These are phyloP conservation scores for Oncorhynchus tshawytscha DNA, from an alignment of 2,113 vertebrate genomes.

Conservation along the genomic window DNA sequence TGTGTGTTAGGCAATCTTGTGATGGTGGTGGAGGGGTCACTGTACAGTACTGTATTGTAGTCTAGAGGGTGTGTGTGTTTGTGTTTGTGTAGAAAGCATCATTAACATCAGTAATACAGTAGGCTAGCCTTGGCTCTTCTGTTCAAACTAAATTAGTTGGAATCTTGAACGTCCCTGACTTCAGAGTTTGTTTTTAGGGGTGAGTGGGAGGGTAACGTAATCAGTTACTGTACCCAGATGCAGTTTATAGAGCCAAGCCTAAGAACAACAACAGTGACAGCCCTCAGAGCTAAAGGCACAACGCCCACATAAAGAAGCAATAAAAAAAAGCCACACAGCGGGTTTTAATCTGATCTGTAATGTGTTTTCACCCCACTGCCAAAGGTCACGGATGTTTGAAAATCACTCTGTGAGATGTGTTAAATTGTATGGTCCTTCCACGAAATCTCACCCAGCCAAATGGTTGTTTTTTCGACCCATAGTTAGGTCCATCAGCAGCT, in stretches of 20 bases:
- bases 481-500: constrained; percentile 4
- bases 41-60: background rate
- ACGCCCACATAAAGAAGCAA: background rate
- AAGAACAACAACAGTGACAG: background rate
- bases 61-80: background rate
- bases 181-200: background rate
- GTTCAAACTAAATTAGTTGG: background rate
- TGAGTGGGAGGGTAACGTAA: background rate
- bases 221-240: background rate
- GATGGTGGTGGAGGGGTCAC: background rate
- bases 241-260: background rate
- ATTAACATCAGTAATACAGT: background rate
- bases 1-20: background rate
- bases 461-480: background rate
- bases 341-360: background rate
- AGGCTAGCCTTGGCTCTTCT: background rate
- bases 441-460: background rate
- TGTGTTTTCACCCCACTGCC: background rate
- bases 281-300: background rate
- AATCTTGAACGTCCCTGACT: background rate
- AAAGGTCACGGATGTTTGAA: background rate
- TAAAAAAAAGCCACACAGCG: background rate
- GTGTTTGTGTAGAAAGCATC: background rate
- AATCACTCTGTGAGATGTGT: background rate
- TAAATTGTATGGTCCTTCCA: background rate